Evolutionary conservation across 2,113 vertebrate species (phyloP), one percentile per base, ranked within the genome.

Genomic region (Burhinus oedicnemus): DNA sequence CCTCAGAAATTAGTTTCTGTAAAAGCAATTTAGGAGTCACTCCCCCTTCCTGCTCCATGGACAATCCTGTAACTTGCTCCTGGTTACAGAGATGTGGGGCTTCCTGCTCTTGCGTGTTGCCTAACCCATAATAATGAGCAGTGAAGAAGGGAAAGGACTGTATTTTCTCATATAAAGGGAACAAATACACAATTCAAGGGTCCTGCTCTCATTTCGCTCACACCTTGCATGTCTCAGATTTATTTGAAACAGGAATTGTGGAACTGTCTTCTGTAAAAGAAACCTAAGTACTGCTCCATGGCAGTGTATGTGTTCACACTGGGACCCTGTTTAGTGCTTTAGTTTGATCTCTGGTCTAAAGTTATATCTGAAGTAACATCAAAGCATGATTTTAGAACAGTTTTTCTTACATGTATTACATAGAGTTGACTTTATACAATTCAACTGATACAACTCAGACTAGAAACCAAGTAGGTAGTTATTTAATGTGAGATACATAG

Each of bases 361-460:
- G 93, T 77, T 27, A 21, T 81, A 92, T 61, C 90, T 95, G 95
- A 94, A 96, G 95, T 93, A 80, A 91, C 93, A 96, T 96, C 95
- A 97, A 97, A 97, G 96, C 17, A 7, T 8, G 54, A 85, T 90
- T 96, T 96, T 77, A 76, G 90, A 96, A 42, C 62, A 66, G 20
- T 5, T 96, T 95, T 96, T 36, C 95, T 95, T 76, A 96, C 90
- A 94, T 93, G 90, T 95, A 5, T 95, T 86, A 77, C 93, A 66
- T 4, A 8, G 87, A 95, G 84, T 57, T 90, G 78, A 93, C 95
- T 97, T 93, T 70, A 88, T n/a, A 79, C 85, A 94, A 93, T 96
- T 69, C 92, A 70, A 32, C 74, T 62, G 78, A 22, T 32, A 74
- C 8, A 3, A 72, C 81, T 94, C 81, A 85, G 82, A 74, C 87